Base-by-base conservation (phyloP, 2,113 vertebrate genomes). In the Peromyscus leucopus region DNA sequence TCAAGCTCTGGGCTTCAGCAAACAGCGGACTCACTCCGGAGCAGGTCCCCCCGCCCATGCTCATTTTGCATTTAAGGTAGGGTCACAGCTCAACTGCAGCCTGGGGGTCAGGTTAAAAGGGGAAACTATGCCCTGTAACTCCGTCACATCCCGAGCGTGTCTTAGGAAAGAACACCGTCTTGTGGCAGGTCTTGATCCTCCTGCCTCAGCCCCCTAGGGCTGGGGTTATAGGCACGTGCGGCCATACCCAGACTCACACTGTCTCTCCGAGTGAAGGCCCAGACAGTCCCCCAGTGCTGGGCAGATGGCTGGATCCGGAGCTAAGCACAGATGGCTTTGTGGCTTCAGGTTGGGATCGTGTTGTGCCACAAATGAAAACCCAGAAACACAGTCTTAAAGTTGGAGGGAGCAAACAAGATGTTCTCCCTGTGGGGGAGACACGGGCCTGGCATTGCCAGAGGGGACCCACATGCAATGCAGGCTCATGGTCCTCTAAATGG, bases 311-410 rank as follows among this genome's bases (percentile, higher is more conserved):
- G 55, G 24, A 22, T 33, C 39, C 22, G 39, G 31, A 10, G 33
- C 15, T 78, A 80, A 21, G 76, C 51, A n/a, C 36, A 83, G 61
- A 46, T 7, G 65, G 69, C 69, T 83, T 19, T 51, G 69, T 61
- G 46, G 51, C 51, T 90, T 72, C 85, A 83, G 94, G 89, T 33
- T 28, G 36, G 84, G 89, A 82, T 71, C 63, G 21, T 57, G 80
- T 65, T 65, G 39, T 61, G 15, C 39, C 84, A 93, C 8, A 82
- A 79, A 89, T 17, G 5, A 42, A 76, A 39, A 94, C n/a, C 65
- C 42, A 96, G 89, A 92, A 75, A 48, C 33, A 8, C 24, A 42
- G 36, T 74, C 57, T 92, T 75, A 86, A 92, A 91, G 89, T 22
- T 31, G 7, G 15, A 90, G 33, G n/a, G n/a, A 69, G 39, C 46